phyloP scores from a whole-genome alignment of 2,797 vertebrate genomes.

The Gymnoscopelus microlampas region DNA sequence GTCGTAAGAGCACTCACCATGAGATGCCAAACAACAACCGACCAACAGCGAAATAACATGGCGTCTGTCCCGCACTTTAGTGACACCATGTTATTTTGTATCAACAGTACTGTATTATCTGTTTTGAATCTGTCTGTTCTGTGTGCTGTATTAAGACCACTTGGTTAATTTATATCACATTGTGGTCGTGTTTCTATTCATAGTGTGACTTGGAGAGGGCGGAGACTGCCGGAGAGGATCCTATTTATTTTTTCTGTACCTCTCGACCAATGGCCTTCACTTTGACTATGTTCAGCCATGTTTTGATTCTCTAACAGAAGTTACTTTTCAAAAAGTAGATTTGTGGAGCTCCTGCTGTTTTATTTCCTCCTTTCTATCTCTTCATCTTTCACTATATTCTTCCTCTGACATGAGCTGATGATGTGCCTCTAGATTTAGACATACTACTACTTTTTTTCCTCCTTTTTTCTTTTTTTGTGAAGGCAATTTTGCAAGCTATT shows the following conservation, averaged over 20 bases:
- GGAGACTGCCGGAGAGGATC: too few species aligned
- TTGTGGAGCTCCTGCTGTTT: conserved; percentile 64
- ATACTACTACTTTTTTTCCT: conserved; percentile 58
- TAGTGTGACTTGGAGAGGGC: too few species aligned
- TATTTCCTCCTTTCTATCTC: conserved; percentile 51
- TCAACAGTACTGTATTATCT: not conserved
- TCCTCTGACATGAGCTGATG: conserved; percentile 74
- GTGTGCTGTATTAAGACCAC: conserved; percentile 24
- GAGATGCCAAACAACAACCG: too few species aligned
- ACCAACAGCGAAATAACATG: too few species aligned
- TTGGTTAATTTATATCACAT: too few species aligned
- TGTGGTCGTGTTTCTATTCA: too few species aligned
- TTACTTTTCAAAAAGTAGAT: conserved; percentile 41
- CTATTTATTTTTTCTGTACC: too few species aligned
- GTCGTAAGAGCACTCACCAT: conserved; percentile 25
- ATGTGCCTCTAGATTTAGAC: conserved; percentile 81
- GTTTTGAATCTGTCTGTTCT: conserved; percentile 10
- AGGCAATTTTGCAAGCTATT: conserved; percentile 82
- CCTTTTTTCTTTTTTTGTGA: conserved; percentile 44
- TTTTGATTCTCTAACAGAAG: conserved; percentile 28
- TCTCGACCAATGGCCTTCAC: too few species aligned
- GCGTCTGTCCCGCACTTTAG: conserved; percentile 2
- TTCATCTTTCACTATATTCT: conserved; percentile 65
- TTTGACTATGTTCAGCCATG: not conserved
- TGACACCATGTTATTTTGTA: not conserved